phyloP scores from a whole-genome alignment of 2,797 vertebrate species.

The Ctenopoma kingsleyae region DNA sequence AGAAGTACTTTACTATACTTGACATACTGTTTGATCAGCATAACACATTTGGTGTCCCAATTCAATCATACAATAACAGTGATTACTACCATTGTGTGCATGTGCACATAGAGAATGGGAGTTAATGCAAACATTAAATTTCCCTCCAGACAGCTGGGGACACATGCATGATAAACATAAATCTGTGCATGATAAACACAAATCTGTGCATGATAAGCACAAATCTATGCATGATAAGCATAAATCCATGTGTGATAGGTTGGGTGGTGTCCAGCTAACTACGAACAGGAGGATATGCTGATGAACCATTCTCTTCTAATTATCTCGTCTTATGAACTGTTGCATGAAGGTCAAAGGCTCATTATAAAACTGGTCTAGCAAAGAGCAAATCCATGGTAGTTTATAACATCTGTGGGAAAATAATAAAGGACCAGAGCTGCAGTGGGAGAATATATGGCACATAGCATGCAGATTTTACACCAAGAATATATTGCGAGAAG shows the following conservation, averaged over 20 bases:
- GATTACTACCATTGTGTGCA: neutral
- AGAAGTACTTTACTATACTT: neutral
- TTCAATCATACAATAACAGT: constrained; percentile 8
- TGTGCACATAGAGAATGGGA: constrained; percentile 24
- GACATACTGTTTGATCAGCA: neutral
- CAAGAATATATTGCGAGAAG: constrained; percentile 13
- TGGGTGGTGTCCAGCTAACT: constrained; percentile 27
- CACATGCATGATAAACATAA: no score
- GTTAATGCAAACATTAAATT: constrained; percentile 15
- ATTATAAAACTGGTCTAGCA: neutral
- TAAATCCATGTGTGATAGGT: neutral
- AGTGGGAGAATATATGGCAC: neutral
- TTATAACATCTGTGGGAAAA: constrained; percentile 5
- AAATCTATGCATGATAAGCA: no score
- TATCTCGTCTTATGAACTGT: constrained; percentile 31
- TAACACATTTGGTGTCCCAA: constrained; percentile 10
- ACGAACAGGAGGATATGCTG: constrained; percentile 16
- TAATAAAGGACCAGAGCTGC: neutral
- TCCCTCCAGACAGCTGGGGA: neutral
- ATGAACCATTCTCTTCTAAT: constrained; percentile 30
- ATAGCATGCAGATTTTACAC: constrained; percentile 5
- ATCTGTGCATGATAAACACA: neutral
- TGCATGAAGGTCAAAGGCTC: constrained; percentile 18
- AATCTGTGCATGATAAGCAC: neutral
- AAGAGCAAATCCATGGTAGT: neutral